These are phyloP conservation scores for Molossus alvarezi DNA, from an alignment of 2,797 vertebrate genomes.

Conservation along the genomic window DNA sequence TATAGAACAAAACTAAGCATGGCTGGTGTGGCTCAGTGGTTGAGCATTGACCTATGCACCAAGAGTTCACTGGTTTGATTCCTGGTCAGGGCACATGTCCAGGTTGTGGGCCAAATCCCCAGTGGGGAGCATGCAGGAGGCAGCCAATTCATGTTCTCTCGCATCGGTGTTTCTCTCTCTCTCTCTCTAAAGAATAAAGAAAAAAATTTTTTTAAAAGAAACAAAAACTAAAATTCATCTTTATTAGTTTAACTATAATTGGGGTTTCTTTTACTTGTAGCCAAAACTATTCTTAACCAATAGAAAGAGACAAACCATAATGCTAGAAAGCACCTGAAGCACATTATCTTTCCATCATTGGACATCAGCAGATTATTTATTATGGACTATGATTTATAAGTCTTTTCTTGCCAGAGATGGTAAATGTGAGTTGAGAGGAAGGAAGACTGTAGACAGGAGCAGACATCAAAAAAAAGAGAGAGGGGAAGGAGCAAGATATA, in stretches of 20 bases:
- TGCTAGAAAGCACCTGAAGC: background rate
- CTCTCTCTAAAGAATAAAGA: too few species aligned
- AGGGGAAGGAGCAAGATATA: background rate
- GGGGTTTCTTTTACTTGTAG: background rate
- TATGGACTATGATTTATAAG: background rate
- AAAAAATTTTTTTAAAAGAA: background rate
- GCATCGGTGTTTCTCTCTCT: too few species aligned
- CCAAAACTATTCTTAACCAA: slow-evolving; percentile 10
- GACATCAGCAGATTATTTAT: background rate
- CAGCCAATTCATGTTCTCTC: too few species aligned
- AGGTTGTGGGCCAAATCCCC: too few species aligned
- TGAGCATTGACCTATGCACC: too few species aligned
- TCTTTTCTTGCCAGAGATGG: background rate
- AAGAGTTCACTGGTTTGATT: too few species aligned
- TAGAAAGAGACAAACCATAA: background rate
- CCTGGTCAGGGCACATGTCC: too few species aligned
- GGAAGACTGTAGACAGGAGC: background rate
- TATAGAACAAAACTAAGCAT: background rate
- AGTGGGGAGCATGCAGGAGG: too few species aligned
- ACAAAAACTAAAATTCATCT: background rate
- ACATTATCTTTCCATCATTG: background rate
- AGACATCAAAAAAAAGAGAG: background rate
- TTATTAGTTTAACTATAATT: background rate
- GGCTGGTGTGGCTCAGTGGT: too few species aligned
- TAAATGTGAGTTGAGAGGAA: background rate